A percentile compares a stretch with the other conserved stretches of the same genome.
phyloP scores from a whole-genome alignment of 2,888 invertebrate genomes.

The Microchrysa polita region DNA sequence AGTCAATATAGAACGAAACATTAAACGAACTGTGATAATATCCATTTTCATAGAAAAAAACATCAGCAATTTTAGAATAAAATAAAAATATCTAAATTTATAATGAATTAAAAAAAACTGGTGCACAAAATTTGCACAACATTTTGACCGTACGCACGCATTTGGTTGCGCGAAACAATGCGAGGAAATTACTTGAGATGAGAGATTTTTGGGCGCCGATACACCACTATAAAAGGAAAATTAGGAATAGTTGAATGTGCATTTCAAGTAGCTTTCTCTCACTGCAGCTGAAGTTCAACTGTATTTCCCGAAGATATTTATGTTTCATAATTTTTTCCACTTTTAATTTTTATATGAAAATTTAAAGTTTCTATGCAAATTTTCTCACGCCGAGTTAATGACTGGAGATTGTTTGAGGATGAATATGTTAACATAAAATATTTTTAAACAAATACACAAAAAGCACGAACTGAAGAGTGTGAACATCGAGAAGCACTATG shows the following conservation, averaged over 20 bases:
- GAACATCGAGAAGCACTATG: constrained; percentile 28
- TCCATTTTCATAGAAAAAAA: constrained; percentile 12
- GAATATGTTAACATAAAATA: constrained; percentile 48
- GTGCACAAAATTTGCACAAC: constrained; percentile 45
- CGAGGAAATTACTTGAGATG: constrained; percentile 32
- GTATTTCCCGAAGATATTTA: constrained; percentile 16
- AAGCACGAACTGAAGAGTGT: constrained; percentile 35
- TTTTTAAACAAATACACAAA: constrained; percentile 28
- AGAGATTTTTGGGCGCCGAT: too few species aligned
- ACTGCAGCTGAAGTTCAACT: constrained; percentile 7
- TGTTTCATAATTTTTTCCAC: constrained; percentile 5
- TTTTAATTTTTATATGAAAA: background rate
- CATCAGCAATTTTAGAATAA: constrained; percentile 25
- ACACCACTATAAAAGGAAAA: too few species aligned
- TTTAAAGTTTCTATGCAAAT: constrained; percentile 37
- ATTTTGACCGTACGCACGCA: constrained; percentile 7
- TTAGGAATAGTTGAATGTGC: too few species aligned
- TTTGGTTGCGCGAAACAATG: constrained; percentile 19
- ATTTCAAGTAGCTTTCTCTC: constrained; percentile 19
- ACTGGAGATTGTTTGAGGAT: constrained; percentile 49
- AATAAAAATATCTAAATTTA: constrained; percentile 35
- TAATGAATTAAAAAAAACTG: constrained; percentile 39
- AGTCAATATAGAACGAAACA: background rate
- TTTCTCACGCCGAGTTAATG: constrained; percentile 47
- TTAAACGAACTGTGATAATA: constrained; percentile 22